Evolutionary conservation across 1,140 invertebrate species (phyloP), one percentile per base, ranked within the genome.

Genomic region (Gyrodactylus bullatarudis): DNA sequence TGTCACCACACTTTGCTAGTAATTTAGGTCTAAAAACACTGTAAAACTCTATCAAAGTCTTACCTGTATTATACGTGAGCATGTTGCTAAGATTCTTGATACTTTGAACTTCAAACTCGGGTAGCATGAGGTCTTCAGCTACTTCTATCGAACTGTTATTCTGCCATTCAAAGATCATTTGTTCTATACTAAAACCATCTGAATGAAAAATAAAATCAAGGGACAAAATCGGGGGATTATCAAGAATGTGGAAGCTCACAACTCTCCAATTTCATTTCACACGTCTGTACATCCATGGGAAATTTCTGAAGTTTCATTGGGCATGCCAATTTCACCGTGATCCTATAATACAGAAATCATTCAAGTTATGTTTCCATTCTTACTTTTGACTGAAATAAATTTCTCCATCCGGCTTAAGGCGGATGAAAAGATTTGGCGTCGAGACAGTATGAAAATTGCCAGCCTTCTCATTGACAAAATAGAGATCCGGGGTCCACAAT

Each of bases 391-490:
- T 23, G 78, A 86, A 86, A 1, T 85, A 79, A 68, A 86, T 83
- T 72, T 83, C 77, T 19, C 85, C 85, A 74, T 84, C 80, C 0
- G 84, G 84, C 76, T 84, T 82, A 26, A 86, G 84, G 69, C 85
- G 76, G 73, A 86, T 83, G 8, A 86, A 77, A n/a, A 85, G 84
- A 77, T 86, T 86, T 2, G 86, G 85, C 16, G 86, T 85, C 0
- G 79, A 79, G 20, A 80, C 75, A 21, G 76, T 69, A 71, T 80
- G 79, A 70, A 78, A 76, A 54, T 27, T 23, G 1, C 73, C 23
- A 54, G 25, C 2, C 22, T 23, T 74, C 1, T 20, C 23, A 26
- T 68, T 26, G 1, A 23, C n/a, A 75, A 75, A 75, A 27, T 74
- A 75, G n/a, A 75, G 70, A 69, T 75, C 73, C n/a, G 74, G 74